Conservation (phyloP, 2,797 vertebrate genomes). For the Anas acuta region DNA sequence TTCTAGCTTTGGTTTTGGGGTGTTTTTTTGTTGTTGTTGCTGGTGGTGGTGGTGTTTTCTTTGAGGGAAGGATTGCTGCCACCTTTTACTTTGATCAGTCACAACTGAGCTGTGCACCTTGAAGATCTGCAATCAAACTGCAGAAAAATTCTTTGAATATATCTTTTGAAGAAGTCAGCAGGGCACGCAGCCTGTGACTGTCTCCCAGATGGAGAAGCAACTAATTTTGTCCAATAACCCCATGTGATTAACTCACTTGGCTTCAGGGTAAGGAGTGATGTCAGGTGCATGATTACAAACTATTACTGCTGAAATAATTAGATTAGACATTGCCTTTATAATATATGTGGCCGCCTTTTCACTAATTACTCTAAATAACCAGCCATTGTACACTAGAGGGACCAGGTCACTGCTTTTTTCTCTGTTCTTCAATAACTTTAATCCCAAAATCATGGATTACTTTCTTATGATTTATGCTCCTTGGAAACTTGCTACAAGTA, state of each 20-base stretch:
- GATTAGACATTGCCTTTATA: constrained; percentile 33
- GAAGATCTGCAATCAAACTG: background rate
- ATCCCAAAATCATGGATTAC: background rate
- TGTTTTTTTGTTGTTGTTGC: background rate
- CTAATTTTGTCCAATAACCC: constrained; percentile 47
- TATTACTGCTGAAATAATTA: constrained; percentile 48
- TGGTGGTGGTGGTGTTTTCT: background rate
- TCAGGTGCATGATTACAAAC: constrained; percentile 40
- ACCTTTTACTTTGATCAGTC: background rate
- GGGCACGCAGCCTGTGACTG: background rate
- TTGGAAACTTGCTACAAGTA: background rate
- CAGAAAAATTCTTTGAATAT: background rate
- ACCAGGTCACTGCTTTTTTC: background rate
- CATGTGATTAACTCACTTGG: constrained; percentile 30
- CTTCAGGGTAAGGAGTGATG: constrained; percentile 21
- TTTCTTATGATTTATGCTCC: background rate
- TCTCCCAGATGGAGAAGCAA: constrained; percentile 37
- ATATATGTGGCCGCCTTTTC: constrained; percentile 1
- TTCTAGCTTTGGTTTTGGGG: background rate
- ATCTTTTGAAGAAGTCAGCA: constrained; percentile 12
- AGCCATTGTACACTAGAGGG: background rate
- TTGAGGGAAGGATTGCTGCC: background rate
- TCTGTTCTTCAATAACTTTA: constrained; percentile 2
- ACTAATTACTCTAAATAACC: background rate
- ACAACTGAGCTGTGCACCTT: background rate